Evolutionary conservation across 92 coral and sea anemone genomes (phyloP).

Genomic region (Montipora capitata): DNA sequence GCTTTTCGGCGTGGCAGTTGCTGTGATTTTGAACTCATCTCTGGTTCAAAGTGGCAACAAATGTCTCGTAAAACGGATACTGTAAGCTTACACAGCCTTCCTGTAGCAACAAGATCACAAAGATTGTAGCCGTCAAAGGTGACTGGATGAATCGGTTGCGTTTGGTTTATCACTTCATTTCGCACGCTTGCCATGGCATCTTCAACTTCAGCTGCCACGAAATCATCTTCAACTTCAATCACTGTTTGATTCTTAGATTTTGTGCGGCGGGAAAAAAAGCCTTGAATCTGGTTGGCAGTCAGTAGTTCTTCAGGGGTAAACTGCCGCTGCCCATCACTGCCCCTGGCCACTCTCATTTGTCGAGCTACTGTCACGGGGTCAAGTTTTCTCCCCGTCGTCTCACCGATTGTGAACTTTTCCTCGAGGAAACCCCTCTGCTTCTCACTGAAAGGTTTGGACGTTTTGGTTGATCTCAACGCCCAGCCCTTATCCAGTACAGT

Average conservation of each 20-base stretch:
- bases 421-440: not conserved
- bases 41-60: no score
- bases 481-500: not conserved
- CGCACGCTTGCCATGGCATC: not conserved
- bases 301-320: no score
- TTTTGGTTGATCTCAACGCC: not conserved
- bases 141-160: slow-evolving; percentile 6
- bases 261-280: no score
- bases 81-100: not conserved
- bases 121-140: slow-evolving; percentile 3
- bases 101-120: slow-evolving; percentile 5
- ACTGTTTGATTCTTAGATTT: no score
- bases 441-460: not conserved
- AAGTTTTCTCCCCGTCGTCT: not conserved
- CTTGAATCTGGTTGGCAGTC: no score
- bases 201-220: slow-evolving; percentile 3
- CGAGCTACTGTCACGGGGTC: not conserved
- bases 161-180: not conserved
- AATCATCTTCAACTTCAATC: no score
- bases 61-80: not conserved
- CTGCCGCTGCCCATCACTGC: not conserved
- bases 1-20: no score
- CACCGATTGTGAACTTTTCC: not conserved
- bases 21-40: no score
- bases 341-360: not conserved